Conservation (phyloP, 2,113 vertebrate genomes). For the Phylloscopus whistleri region DNA sequence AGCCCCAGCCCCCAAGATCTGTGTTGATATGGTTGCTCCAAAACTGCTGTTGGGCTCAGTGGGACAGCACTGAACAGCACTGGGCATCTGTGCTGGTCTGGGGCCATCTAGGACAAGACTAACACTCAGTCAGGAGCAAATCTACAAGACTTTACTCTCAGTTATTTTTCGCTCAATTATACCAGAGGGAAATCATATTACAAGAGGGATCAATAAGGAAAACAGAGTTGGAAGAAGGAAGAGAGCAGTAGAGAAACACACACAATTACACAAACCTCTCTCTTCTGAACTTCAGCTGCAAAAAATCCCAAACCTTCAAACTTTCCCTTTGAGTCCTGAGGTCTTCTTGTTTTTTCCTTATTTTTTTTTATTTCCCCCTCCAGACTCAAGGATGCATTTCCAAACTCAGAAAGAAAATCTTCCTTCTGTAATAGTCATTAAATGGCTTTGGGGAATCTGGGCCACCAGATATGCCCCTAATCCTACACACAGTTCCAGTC, state of each 20-base stretch:
- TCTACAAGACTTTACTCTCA: not conserved
- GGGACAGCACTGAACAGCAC: not conserved
- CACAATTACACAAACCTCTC: accelerated
- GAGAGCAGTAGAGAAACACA: not conserved
- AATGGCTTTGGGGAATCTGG: conserved; percentile 9
- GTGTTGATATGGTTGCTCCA: accelerated
- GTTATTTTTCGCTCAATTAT: not conserved
- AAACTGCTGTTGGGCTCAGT: not conserved
- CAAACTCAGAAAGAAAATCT: conserved; percentile 27
- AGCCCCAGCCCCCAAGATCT: not conserved
- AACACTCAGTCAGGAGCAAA: accelerated
- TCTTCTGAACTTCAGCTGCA: not conserved
- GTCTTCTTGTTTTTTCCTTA: not conserved
- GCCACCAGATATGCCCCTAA: conserved; percentile 11
- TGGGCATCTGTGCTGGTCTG: not conserved
- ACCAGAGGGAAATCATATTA: not conserved
- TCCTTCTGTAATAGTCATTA: not conserved
- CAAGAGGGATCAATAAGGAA: not conserved
- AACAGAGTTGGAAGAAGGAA: not conserved
- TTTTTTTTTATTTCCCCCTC: not conserved
- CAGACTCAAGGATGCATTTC: not conserved
- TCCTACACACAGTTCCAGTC: not conserved
- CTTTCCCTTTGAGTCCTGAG: not conserved
- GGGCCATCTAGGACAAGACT: not conserved
- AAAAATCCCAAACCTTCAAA: conserved; percentile 6